Evolutionary conservation across 2,113 vertebrate genomes (phyloP).

Genomic region (Poeciliopsis occidentalis): DNA sequence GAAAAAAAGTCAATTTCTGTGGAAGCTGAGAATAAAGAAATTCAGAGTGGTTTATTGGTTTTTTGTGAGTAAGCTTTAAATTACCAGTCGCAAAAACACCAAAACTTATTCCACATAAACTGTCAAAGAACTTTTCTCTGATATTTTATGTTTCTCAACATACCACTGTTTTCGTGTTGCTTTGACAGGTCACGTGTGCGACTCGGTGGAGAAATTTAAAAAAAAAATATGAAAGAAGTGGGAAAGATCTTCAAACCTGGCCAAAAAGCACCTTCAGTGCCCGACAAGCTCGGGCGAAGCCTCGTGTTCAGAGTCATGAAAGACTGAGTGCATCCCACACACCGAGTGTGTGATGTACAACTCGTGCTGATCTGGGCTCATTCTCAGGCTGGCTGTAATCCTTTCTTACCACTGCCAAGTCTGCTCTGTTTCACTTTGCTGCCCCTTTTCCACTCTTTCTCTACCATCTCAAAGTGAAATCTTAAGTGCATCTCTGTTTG

Average conservation of each 20-base stretch:
- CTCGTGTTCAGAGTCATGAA: constrained; percentile 8
- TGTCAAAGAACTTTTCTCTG: no score
- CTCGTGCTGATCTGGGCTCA: constrained; percentile 12
- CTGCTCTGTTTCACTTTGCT: not conserved
- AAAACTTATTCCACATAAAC: no score
- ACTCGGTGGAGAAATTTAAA: not conserved
- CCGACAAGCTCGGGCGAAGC: not conserved
- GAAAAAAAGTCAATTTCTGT: not conserved
- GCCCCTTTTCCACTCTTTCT: not conserved
- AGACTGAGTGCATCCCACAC: constrained; percentile 11
- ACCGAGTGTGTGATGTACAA: not conserved
- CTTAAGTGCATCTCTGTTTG: not conserved
- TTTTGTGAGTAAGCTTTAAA: no score
- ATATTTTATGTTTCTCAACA: not conserved
- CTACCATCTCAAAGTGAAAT: no score
- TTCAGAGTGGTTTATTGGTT: no score
- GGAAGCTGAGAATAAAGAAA: no score
- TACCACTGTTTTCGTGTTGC: not conserved
- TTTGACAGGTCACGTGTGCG: not conserved
- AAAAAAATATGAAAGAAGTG: not conserved
- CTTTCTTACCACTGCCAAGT: not conserved
- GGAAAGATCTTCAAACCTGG: not conserved
- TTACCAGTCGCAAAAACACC: no score
- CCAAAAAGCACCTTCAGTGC: not conserved
- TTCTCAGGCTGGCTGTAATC: not conserved